Base-by-base conservation (phyloP, 2,113 vertebrate genomes). In the Bos indicus region DNA sequence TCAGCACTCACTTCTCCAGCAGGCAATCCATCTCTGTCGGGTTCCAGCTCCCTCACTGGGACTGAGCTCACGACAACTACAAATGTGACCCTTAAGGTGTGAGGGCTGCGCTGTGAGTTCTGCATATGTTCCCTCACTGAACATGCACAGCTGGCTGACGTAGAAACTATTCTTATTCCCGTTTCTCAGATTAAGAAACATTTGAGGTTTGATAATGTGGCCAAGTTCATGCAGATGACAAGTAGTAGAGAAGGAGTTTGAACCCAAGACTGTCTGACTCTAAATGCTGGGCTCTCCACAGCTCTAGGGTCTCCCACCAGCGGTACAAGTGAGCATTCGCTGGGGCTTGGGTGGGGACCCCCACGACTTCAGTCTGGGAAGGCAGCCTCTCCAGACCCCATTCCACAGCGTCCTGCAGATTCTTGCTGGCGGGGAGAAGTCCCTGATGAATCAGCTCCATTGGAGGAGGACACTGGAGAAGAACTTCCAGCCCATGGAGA, bases 131-230 rank as follows among this genome's bases (percentile, higher is more conserved):
- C 21, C 16, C 40, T 52, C 74, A 3, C 8, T 6, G 48, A 16
- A 4, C 3, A 1, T 0, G 16, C 40, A 10, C 81, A 33, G 15
- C 6, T 8, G 1, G 25, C 30, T 30, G 25, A 36, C 28, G 8
- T 17, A 19, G 36, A 16, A 36, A 25, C 6, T 13, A 21, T 1
- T 26, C 86, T n/a, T 33, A 11, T 30, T 57, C 30, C 54, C 57
- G 4, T 56, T 84, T 95, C 43, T 93, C 56, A 83, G 60, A 88
- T 52, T 2, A 64, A 64, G 71, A 85, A 52, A 77, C 36, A 80
- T 78, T 16, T 3, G 7, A 43, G 52, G 62, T 78, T 40, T 46
- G 88, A 93, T 12, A 28, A 30, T 57, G 62, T 36, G 9, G 56
- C 33, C 15, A 54, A 59, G 12, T 33, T 81, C 57, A 36, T 9